Percentiles rank a stretch among this genome's conserved stretches.
phyloP scores from a whole-genome alignment of 2,797 vertebrate species.

The Synaphobranchus kaupii region DNA sequence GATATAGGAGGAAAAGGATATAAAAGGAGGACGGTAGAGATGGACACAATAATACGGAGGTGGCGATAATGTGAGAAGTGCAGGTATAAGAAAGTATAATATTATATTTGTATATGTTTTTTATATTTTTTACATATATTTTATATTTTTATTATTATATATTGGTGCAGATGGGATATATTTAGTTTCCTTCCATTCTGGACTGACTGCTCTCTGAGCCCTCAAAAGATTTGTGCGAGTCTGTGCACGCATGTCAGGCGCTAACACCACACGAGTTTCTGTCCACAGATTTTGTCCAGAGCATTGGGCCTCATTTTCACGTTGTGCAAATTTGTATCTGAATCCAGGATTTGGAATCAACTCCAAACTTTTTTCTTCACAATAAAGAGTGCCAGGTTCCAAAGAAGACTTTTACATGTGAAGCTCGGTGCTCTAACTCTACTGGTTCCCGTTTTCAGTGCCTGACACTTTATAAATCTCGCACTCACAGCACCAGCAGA shows the following conservation, averaged over 20 bases:
- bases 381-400: neutral
- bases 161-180: neutral
- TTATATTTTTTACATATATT: too few species aligned
- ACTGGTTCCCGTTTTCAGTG: neutral
- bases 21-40: neutral
- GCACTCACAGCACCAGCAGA: neutral
- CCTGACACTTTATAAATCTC: neutral
- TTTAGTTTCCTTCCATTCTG: neutral
- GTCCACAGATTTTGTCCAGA: neutral
- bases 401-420: neutral
- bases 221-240: neutral
- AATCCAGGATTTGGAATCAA: neutral
- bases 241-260: neutral
- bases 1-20: too few species aligned
- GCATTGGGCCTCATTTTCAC: neutral
- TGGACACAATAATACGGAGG: neutral
- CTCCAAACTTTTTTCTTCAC: neutral
- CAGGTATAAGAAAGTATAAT: neutral
- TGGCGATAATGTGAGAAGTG: neutral
- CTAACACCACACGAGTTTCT: neutral
- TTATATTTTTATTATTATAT: too few species aligned
- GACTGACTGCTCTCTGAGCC: neutral
- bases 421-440: neutral
- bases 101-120: too few species aligned
- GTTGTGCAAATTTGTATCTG: neutral